Evolutionary conservation across 1,140 invertebrate genomes (phyloP).

Genomic region (Ditylenchus dipsaci): DNA sequence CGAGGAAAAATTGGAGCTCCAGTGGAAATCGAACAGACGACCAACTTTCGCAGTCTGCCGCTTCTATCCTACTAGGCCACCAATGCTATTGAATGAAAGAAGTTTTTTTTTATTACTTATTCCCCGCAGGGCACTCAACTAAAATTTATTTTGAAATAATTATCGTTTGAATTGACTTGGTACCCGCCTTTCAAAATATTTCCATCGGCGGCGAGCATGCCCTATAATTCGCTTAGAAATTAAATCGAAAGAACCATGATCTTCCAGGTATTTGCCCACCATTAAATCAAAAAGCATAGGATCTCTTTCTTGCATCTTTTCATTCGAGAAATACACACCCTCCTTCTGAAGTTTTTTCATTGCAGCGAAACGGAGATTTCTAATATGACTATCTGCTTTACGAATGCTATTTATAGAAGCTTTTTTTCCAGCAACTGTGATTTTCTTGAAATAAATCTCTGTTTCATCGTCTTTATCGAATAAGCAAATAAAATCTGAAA

Average conservation of each 20-base stretch:
- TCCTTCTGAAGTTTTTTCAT: slow-evolving; percentile 70
- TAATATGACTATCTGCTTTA: slow-evolving; percentile 4
- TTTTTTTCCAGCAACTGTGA: slow-evolving; percentile 62
- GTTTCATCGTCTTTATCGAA: slow-evolving; percentile 9
- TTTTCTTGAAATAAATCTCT: slow-evolving; percentile 58
- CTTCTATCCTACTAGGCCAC: too few relatives aligned
- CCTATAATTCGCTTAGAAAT: too few relatives aligned
- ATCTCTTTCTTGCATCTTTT: slow-evolving; percentile 84
- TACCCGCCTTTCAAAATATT: too few relatives aligned
- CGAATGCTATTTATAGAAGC: slow-evolving; percentile 59
- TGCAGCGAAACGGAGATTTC: slow-evolving; percentile 77
- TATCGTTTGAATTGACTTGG: background rate
- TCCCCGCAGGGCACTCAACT: too few relatives aligned
- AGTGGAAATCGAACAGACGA: too few relatives aligned
- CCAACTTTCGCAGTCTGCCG: too few relatives aligned
- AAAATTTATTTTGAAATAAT: background rate
- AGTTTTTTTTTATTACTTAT: too few relatives aligned
- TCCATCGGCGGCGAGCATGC: background rate
- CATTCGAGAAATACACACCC: slow-evolving; percentile 78
- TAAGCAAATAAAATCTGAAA: slow-evolving; percentile 25
- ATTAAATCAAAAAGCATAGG: slow-evolving; percentile 82
- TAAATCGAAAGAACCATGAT: background rate
- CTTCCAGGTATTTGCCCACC: slow-evolving; percentile 3
- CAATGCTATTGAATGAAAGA: too few relatives aligned
- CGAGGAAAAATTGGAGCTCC: too few relatives aligned